Evolutionary conservation across 23 tunicate genomes (phyloP).

Genomic region (Corella eumyota): DNA sequence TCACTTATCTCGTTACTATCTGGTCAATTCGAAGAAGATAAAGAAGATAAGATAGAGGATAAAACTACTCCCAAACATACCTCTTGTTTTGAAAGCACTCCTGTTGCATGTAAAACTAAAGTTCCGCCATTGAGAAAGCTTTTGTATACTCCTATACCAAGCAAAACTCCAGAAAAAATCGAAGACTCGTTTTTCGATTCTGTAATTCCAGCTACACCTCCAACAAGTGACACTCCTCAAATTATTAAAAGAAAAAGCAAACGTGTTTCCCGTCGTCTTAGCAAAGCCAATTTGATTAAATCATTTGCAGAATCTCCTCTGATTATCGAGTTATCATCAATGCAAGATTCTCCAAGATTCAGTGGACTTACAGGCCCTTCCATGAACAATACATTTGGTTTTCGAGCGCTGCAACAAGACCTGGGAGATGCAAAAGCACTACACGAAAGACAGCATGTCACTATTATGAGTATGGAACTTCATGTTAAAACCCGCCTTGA

Average conservation of each 20-base stretch:
- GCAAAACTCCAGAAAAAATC: no score
- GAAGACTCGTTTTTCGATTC: no score
- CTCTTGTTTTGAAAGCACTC: conserved; percentile 1
- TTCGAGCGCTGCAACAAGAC: conserved; percentile 21
- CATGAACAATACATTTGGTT: conserved; percentile 19
- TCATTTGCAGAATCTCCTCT: no score
- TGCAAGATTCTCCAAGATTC: neutral
- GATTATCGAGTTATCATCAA: no score
- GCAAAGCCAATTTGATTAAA: no score
- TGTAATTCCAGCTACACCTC: no score
- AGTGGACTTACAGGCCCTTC: conserved; percentile 13
- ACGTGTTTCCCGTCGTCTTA: no score
- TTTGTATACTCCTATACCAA: conserved; percentile 2
- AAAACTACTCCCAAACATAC: neutral
- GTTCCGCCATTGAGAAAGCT: conserved; percentile 1
- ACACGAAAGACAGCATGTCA: conserved; percentile 59
- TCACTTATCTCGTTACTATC: conserved; percentile 7
- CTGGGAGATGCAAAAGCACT: conserved; percentile 41
- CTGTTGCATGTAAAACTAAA: neutral
- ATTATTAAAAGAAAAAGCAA: no score
- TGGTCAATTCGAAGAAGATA: neutral
- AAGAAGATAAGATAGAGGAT: neutral
- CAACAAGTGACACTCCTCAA: no score
- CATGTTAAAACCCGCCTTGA: conserved; percentile 52
- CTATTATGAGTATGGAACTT: conserved; percentile 54